Evolutionary conservation across 2,797 vertebrate species (phyloP), one percentile per base, ranked within the genome.

Genomic region (Mycteria americana): DNA sequence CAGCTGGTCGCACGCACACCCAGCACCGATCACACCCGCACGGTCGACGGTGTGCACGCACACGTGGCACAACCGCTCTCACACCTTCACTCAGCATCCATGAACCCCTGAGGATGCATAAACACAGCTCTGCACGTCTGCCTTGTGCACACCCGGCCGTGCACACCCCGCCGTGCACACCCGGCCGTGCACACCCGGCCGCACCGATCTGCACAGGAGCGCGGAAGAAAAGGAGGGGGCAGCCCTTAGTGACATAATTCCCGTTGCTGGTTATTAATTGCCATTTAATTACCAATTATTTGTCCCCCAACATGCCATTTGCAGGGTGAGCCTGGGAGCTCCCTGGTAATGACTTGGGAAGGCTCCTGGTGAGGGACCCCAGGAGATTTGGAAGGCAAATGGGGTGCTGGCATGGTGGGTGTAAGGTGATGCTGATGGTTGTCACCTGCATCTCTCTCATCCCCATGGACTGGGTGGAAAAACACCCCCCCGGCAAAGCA

Each of bases 381-480:
- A 2, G 8, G 72, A 56, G 81, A 92, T 92, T 30, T 96, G 95
- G 94, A 95, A 96, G 92, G 95, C 95, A 96, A 95, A 96, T 81
- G 50, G 30, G 74, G 46, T 3, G 3, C 46, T 45, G 89, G 68
- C 25, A 15, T 7, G 5, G 69, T 2, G 0, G 62, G 46, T 46
- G 96, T 95, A 95, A 96, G 92, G 79, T 65, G 95, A 95, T 84
- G 93, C 95, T 37, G 93, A 81, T 84, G 76, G 68, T 50, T 97
- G 91, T 95, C 95, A 0, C 53, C 37, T 1, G 3, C 18, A 0
- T 7, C 48, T 10, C 67, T 57, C 80, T 41, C 54, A 17, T 81
- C 64, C 89, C 62, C n/a, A 7, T 5, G 64, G 31, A 50, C n/a
- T 0, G 7, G 51, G 63, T 92, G 93, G 96, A 96, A 97, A 96